Conservation (phyloP, 2,113 vertebrate genomes). For the Ophiodon elongatus region DNA sequence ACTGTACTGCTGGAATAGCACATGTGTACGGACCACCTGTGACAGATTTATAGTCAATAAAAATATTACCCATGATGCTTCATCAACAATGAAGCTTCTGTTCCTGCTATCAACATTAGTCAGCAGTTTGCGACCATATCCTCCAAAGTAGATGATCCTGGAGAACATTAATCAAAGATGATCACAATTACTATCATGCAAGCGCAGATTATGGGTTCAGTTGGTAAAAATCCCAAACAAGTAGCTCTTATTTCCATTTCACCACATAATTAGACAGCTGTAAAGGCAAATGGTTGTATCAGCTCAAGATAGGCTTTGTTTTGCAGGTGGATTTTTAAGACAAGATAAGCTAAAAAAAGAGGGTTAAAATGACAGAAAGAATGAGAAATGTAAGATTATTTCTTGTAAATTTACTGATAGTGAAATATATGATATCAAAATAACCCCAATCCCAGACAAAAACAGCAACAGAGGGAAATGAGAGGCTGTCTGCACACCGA, state of each 20-base stretch:
- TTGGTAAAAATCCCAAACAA: background rate
- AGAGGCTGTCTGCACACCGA: background rate
- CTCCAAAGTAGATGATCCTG: conserved; percentile 95
- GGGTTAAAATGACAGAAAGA: background rate
- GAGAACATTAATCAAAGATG: conserved; percentile 37
- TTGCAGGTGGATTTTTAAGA: no score
- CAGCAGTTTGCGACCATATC: conserved; percentile 92
- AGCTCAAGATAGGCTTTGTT: no score
- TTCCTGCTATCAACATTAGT: conserved; percentile 85
- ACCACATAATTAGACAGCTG: background rate
- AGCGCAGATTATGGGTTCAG: background rate
- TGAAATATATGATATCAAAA: background rate
- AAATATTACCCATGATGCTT: conserved; percentile 91
- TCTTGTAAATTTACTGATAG: background rate
- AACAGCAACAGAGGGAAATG: background rate
- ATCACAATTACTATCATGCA: background rate
- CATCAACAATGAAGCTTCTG: conserved; percentile 91
- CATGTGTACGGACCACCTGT: background rate
- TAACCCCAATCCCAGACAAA: no score
- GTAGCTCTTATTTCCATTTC: background rate
- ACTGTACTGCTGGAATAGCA: background rate
- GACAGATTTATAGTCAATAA: background rate
- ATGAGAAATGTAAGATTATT: no score
- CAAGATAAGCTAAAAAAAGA: no score
- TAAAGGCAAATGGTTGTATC: no score